phyloP scores from a whole-genome alignment of 2,888 invertebrate species.

The Tholera decimalis region DNA sequence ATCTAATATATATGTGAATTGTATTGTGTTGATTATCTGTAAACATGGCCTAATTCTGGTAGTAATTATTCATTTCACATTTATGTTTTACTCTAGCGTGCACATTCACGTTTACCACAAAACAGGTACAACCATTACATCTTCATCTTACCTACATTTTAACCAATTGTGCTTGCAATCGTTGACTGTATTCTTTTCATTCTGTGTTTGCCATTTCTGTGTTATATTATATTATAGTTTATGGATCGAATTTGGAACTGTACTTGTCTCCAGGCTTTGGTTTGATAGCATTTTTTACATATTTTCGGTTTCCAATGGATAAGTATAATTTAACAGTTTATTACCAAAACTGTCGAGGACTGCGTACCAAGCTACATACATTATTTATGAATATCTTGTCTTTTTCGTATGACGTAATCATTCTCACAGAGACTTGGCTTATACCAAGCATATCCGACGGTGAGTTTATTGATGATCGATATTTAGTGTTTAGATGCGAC shows the following conservation, averaged over 20 bases:
- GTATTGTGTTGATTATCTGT: background rate
- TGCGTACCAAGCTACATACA: conserved; percentile 13
- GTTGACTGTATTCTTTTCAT: background rate
- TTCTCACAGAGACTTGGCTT: conserved; percentile 18
- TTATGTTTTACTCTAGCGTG: background rate
- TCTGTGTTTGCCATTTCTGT: background rate
- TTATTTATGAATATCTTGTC: conserved; percentile 11
- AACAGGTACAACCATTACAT: background rate
- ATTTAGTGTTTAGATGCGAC: conserved; percentile 16
- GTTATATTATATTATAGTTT: background rate
- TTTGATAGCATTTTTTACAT: background rate
- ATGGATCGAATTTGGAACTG: background rate
- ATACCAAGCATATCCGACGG: conserved; percentile 1
- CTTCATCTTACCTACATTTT: background rate
- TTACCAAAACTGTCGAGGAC: conserved; percentile 16
- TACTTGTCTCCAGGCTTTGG: conserved; percentile 1
- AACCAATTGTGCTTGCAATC: background rate
- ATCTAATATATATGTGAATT: background rate
- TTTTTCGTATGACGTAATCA: conserved; percentile 11
- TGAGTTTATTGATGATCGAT: conserved; percentile 22
- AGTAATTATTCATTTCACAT: background rate
- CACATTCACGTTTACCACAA: background rate
- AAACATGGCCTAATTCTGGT: background rate
- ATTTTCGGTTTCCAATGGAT: background rate
- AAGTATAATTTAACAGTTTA: conserved; percentile 5